Evolutionary conservation across 2,797 vertebrate species (phyloP).

Genomic region (Clarias fuscus): DNA sequence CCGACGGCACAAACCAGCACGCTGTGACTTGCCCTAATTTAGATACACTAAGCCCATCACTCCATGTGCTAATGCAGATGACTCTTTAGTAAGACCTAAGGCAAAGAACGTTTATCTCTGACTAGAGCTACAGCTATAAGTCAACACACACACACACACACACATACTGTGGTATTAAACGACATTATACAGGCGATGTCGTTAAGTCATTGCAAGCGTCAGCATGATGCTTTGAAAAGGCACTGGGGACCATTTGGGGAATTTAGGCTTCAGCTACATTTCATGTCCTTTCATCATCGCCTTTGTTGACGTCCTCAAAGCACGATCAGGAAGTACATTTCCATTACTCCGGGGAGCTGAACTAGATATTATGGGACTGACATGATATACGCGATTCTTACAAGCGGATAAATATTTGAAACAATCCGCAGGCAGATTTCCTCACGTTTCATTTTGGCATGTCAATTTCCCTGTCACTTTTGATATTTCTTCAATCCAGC

Average conservation of each 20-base stretch:
- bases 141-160: neutral
- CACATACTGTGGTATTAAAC: conserved; percentile 19
- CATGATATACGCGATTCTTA: neutral
- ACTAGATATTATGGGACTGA: conserved; percentile 11
- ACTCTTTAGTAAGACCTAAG: conserved; percentile 10
- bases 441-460: neutral
- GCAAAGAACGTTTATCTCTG: neutral
- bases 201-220: conserved; percentile 16
- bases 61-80: conserved; percentile 26
- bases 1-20: conserved; percentile 1
- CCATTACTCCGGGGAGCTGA: neutral
- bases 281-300: conserved; percentile 35
- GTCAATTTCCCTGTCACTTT: neutral
- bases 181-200: neutral
- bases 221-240: conserved; percentile 9
- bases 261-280: conserved; percentile 21
- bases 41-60: conserved; percentile 8
- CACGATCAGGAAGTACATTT: conserved; percentile 7
- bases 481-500: neutral
- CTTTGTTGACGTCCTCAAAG: conserved; percentile 25
- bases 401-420: conserved; percentile 18
- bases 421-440: neutral
- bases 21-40: conserved; percentile 40
- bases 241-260: conserved; percentile 28
- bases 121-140: conserved; percentile 30